Conservation (phyloP, 1,140 invertebrate species). For the Neuroterus valhalla region DNA sequence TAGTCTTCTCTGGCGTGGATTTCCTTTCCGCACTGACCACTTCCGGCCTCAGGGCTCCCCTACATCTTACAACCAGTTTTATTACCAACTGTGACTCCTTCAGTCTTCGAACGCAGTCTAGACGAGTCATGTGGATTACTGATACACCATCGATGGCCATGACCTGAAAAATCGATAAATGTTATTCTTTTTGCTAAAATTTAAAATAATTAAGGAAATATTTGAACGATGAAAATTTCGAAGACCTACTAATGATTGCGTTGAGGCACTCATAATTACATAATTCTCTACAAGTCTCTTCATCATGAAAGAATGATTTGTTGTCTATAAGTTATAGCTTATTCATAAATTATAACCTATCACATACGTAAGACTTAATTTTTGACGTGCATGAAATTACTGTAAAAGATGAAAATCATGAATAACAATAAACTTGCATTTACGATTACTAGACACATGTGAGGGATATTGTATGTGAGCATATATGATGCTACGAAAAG, state of each 20-base stretch:
- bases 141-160: constrained; percentile 86
- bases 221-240: background rate
- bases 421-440: too few species aligned
- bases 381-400: too few species aligned
- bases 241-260: too few species aligned
- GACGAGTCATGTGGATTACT: constrained; percentile 86
- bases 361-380: too few species aligned
- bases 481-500: constrained; percentile 12
- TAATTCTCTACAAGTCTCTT: too few species aligned
- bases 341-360: too few species aligned
- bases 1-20: constrained; percentile 47
- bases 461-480: constrained; percentile 2
- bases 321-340: too few species aligned
- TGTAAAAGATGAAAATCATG: too few species aligned
- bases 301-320: too few species aligned
- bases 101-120: constrained; percentile 89
- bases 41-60: constrained; percentile 70
- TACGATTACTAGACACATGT: background rate
- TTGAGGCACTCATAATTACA: too few species aligned
- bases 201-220: background rate
- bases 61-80: constrained; percentile 82
- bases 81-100: constrained; percentile 90
- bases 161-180: constrained; percentile 72
- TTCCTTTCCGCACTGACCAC: constrained; percentile 68
- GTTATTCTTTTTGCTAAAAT: background rate